phyloP scores from a whole-genome alignment of 2,888 invertebrate genomes.

The Rambutsinella grinnellia region DNA sequence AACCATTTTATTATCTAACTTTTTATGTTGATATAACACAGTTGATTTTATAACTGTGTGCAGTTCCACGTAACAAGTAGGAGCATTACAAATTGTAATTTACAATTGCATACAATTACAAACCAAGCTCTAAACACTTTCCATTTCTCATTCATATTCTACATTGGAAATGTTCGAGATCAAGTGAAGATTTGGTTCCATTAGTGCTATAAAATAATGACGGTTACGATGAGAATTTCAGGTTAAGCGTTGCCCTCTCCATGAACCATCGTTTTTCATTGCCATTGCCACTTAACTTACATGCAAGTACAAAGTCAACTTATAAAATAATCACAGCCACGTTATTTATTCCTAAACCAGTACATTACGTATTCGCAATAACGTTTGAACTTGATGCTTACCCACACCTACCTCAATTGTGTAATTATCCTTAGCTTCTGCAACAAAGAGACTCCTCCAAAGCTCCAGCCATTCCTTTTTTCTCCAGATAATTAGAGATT shows the following conservation, averaged over 20 bases:
- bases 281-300: too few species aligned
- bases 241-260: too few species aligned
- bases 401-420: neutral
- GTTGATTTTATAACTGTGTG: too few species aligned
- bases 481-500: too few species aligned
- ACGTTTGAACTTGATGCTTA: neutral
- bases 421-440: neutral
- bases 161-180: conserved; percentile 21
- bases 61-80: neutral
- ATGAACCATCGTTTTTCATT: conserved; percentile 24
- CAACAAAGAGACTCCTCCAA: neutral
- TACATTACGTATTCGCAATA: neutral
- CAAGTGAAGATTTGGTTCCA: neutral
- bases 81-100: neutral
- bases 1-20: neutral
- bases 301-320: too few species aligned
- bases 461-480: too few species aligned
- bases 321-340: too few species aligned
- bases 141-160: neutral
- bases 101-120: neutral
- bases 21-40: too few species aligned
- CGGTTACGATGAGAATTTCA: conserved; percentile 40
- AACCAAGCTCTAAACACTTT: neutral
- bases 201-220: conserved; percentile 10
- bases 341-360: neutral